Percentiles rank a stretch among this genome's conserved stretches.
phyloP scores from a whole-genome alignment of 2,797 vertebrate species.

The Scyliorhinus canicula region DNA sequence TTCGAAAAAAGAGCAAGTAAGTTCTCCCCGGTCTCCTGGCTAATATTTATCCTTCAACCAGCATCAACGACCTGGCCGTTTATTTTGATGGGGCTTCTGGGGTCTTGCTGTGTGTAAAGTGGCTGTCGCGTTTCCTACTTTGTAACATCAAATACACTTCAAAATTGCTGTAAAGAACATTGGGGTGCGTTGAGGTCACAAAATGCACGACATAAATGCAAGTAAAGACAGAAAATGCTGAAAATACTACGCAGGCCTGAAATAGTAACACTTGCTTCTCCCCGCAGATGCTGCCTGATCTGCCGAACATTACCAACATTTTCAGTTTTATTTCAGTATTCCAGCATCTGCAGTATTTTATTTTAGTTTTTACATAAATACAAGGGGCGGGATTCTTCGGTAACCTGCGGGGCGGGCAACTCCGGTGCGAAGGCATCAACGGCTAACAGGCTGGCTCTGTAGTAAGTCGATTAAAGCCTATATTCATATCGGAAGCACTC shows the following conservation, averaged over 20 bases:
- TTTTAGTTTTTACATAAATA: no score
- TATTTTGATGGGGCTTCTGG: background rate
- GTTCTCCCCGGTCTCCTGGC: background rate
- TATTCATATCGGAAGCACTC: no score
- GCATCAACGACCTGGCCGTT: background rate
- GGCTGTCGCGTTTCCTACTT: background rate
- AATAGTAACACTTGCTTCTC: no score
- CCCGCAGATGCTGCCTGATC: background rate
- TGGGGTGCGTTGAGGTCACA: background rate
- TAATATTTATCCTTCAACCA: background rate
- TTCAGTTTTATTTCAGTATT: background rate
- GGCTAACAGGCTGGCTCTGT: no score
- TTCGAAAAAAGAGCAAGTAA: background rate
- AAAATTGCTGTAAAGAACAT: background rate
- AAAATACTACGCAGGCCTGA: background rate
- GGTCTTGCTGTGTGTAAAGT: background rate
- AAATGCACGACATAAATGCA: background rate
- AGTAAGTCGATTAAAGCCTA: no score
- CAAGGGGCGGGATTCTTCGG: no score
- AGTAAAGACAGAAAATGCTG: background rate
- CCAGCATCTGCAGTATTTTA: background rate
- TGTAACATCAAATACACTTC: background rate
- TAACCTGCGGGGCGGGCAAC: no score
- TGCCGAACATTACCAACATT: background rate
- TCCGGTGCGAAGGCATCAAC: no score